Conservation (phyloP, 2,797 vertebrate species). For the Hafferia zeledoni region DNA sequence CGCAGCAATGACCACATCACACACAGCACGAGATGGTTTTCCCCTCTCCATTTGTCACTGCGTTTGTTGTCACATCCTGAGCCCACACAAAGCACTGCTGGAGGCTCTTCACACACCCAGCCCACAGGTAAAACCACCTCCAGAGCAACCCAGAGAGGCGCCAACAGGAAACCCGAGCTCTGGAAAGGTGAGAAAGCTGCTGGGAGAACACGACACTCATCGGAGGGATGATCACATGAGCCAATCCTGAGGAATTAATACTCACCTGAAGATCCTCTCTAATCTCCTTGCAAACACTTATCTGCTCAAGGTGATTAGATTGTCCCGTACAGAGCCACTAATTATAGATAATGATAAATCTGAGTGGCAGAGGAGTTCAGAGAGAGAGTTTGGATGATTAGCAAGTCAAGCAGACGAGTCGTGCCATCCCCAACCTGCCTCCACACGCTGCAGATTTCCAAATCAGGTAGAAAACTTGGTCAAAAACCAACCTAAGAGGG, state of each 20-base stretch:
- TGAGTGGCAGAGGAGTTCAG: not conserved
- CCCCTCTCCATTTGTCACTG: not conserved
- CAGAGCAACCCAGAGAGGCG: not conserved
- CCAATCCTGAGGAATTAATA: not conserved
- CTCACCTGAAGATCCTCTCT: conserved; percentile 23
- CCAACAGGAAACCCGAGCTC: not conserved
- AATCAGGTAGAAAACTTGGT: not conserved
- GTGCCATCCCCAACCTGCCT: not conserved
- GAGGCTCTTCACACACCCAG: not conserved
- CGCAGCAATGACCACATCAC: not conserved
- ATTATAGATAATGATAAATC: conserved; percentile 36
- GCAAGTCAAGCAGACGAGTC: not conserved
- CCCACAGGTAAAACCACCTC: fast-evolving
- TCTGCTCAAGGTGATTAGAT: conserved; percentile 48
- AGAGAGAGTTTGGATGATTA: not conserved
- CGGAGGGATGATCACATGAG: not conserved
- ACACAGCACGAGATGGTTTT: not conserved
- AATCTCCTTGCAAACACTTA: conserved; percentile 48
- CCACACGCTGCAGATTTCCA: not conserved
- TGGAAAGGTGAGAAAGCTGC: not conserved
- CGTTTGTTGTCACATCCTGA: not conserved
- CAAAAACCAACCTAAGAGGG: not conserved
- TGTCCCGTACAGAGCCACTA: not conserved
- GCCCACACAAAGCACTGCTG: not conserved
- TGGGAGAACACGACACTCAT: not conserved